phyloP scores from a whole-genome alignment of 2,888 invertebrate species.

The Patella caerulea region DNA sequence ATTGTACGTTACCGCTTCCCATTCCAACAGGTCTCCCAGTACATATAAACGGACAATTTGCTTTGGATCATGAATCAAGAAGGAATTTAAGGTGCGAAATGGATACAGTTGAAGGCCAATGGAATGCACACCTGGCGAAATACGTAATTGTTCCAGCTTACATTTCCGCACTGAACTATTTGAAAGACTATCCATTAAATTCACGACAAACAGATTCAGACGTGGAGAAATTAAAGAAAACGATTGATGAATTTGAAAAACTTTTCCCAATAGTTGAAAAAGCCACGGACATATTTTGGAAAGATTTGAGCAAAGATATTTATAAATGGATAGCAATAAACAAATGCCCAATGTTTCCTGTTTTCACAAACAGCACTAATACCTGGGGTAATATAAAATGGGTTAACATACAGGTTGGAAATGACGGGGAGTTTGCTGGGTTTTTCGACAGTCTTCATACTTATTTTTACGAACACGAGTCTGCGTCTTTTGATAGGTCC shows the following conservation, averaged over 20 bases:
- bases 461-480: background rate
- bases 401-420: background rate
- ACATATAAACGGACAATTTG: slow-evolving; percentile 60
- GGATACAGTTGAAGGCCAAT: background rate
- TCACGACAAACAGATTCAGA: background rate
- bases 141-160: slow-evolving; percentile 23
- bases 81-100: slow-evolving; percentile 44
- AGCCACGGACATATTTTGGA: slow-evolving; percentile 25
- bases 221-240: background rate
- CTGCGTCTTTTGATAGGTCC: no score
- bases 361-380: background rate
- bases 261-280: slow-evolving; percentile 29
- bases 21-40: slow-evolving; percentile 50
- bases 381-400: background rate
- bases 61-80: slow-evolving; percentile 53
- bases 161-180: slow-evolving; percentile 3
- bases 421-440: background rate
- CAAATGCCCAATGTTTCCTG: background rate
- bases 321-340: background rate
- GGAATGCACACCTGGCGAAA: slow-evolving; percentile 12
- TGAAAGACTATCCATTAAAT: background rate
- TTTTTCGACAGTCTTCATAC: background rate
- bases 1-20: slow-evolving; percentile 61
- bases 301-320: slow-evolving; percentile 5
- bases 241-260: slow-evolving; percentile 23